These are phyloP conservation scores for Hoplodrina ambigua DNA, from an alignment of 2,888 invertebrate genomes.

Conservation along the genomic window DNA sequence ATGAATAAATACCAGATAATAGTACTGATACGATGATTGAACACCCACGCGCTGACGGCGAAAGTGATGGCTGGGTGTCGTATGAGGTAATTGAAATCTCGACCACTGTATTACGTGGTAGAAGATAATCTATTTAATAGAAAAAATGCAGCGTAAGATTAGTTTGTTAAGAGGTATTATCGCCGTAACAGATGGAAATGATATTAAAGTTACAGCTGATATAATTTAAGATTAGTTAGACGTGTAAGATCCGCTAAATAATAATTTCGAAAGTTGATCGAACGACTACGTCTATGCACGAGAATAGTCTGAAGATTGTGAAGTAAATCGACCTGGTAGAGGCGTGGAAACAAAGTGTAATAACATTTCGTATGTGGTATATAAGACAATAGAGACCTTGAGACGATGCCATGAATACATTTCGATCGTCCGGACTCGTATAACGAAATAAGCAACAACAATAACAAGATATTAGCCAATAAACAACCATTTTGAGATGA, in stretches of 20 bases:
- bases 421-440: conserved; percentile 67
- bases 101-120: conserved; percentile 77
- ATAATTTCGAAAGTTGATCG: conserved; percentile 52
- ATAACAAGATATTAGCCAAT: conserved; percentile 74
- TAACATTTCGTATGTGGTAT: conserved; percentile 76
- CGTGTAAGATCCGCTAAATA: conserved; percentile 18
- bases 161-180: conserved; percentile 46
- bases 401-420: conserved; percentile 73
- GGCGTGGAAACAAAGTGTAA: conserved; percentile 74
- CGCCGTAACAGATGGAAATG: conserved; percentile 41
- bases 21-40: conserved; percentile 75
- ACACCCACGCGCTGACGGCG: conserved; percentile 77
- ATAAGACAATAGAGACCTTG: conserved; percentile 81
- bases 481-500: conserved; percentile 66
- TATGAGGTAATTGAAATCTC: conserved; percentile 75
- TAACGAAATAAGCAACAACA: conserved; percentile 66
- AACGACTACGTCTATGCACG: conserved; percentile 19
- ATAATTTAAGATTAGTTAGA: conserved; percentile 39
- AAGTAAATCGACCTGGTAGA: conserved; percentile 60
- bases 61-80: conserved; percentile 79
- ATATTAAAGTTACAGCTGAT: conserved; percentile 38
- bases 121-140: conserved; percentile 53
- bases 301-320: conserved; percentile 35
- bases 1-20: conserved; percentile 68
- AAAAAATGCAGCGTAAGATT: conserved; percentile 39